phyloP scores from a whole-genome alignment of 2,113 vertebrate genomes.

The Coregonus clupeaformis region DNA sequence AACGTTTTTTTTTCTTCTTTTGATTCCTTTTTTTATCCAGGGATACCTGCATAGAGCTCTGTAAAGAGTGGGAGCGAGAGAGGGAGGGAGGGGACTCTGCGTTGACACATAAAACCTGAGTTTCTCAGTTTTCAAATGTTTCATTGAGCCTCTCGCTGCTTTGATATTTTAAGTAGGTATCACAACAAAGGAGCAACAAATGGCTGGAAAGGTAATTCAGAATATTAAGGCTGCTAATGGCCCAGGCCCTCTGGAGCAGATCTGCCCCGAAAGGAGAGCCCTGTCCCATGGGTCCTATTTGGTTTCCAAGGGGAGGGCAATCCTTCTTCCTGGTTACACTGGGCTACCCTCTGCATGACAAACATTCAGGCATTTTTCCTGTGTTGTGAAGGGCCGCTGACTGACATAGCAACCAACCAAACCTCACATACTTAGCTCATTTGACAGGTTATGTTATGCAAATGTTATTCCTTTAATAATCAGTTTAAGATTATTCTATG shows the following conservation, averaged over 20 bases:
- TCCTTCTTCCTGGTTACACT: constrained; percentile 64
- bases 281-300: constrained; percentile 83
- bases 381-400: constrained; percentile 8
- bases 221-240: constrained; percentile 74
- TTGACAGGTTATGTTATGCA: background rate
- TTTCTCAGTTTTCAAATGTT: constrained; percentile 91
- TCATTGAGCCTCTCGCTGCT: constrained; percentile 84
- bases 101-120: constrained; percentile 86
- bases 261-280: constrained; percentile 70
- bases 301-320: constrained; percentile 76
- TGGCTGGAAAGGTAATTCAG: constrained; percentile 76
- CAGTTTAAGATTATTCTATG: too few relatives aligned
- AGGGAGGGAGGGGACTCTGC: constrained; percentile 68
- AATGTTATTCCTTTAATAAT: too few relatives aligned
- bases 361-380: constrained; percentile 34
- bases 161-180: constrained; percentile 93
- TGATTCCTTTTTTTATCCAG: constrained; percentile 80
- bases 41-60: constrained; percentile 65
- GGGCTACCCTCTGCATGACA: constrained; percentile 50
- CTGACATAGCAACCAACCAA: background rate
- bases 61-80: constrained; percentile 35
- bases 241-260: constrained; percentile 66
- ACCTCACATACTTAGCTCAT: background rate
- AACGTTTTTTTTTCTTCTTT: constrained; percentile 52
- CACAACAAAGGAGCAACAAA: constrained; percentile 83